Evolutionary conservation across 1,140 invertebrate genomes (phyloP).

Genomic region (Pogonomyrmex californicus): DNA sequence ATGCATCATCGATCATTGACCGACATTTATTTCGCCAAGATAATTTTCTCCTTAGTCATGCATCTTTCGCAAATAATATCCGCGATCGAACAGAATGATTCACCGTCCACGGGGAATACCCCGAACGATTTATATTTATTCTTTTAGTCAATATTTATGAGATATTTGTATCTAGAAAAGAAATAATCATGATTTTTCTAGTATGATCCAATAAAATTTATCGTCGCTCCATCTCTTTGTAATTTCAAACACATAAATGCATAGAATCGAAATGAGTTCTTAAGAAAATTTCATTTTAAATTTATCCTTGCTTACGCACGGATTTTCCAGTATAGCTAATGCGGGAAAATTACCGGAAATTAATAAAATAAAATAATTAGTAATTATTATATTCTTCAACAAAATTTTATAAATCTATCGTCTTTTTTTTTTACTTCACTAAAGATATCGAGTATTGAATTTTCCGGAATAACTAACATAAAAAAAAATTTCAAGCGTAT

Average conservation of each 20-base stretch:
- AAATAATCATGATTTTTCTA: not conserved
- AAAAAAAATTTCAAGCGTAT: not conserved
- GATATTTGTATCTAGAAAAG: not conserved
- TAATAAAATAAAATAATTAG: not conserved
- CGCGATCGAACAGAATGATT: slow-evolving; percentile 61
- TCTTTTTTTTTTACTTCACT: not conserved
- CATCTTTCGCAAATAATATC: not conserved
- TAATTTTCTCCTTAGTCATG: slow-evolving; percentile 43
- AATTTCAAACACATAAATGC: not conserved
- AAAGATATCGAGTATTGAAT: not conserved
- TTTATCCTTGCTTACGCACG: slow-evolving; percentile 23
- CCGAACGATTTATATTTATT: slow-evolving; percentile 37
- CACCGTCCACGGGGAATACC: slow-evolving; percentile 70
- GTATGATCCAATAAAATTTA: slow-evolving; percentile 10
- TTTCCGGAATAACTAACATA: not conserved
- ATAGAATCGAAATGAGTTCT: not conserved
- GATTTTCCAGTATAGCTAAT: slow-evolving; percentile 60
- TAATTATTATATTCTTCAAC: not conserved
- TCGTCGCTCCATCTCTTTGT: not conserved
- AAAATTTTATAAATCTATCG: slow-evolving; percentile 11
- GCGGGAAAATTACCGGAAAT: slow-evolving; percentile 8
- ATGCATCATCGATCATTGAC: slow-evolving; percentile 67
- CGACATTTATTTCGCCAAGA: slow-evolving; percentile 18
- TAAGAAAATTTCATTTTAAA: slow-evolving; percentile 22
- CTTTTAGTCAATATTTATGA: slow-evolving; percentile 51